Percentiles rank a stretch among this genome's conserved stretches.
These are phyloP conservation scores for Episyrphus balteatus DNA, from an alignment of 1,140 invertebrate genomes.

Conservation along the genomic window DNA sequence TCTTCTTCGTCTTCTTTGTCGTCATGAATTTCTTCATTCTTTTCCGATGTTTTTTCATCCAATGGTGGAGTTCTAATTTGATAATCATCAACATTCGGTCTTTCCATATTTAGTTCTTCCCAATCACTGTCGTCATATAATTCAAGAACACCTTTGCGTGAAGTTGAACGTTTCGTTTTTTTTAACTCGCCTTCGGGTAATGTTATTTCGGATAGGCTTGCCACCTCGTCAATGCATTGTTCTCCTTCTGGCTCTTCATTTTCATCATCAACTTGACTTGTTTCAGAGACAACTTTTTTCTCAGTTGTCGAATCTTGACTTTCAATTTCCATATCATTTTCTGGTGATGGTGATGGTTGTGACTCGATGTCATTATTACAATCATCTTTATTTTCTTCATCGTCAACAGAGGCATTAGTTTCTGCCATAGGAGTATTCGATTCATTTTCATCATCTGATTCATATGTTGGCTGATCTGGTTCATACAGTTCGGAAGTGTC, in stretches of 20 bases:
- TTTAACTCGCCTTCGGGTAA: slow-evolving; percentile 8
- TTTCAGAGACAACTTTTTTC: background rate
- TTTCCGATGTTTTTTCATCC: background rate
- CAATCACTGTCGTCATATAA: slow-evolving; percentile 37
- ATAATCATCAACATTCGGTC: slow-evolving; percentile 17
- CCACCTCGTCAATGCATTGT: background rate
- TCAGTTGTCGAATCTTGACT: too few species aligned
- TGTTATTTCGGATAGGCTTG: slow-evolving; percentile 12
- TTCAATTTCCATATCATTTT: background rate
- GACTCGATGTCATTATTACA: background rate
- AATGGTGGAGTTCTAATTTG: background rate
- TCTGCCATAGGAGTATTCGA: background rate
- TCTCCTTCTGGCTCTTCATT: background rate
- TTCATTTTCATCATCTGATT: slow-evolving; percentile 13
- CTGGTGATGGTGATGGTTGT: background rate
- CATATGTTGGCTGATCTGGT: slow-evolving; percentile 30
- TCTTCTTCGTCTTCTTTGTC: slow-evolving; percentile 6
- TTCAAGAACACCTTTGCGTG: slow-evolving; percentile 27
- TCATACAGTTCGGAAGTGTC: slow-evolving; percentile 22
- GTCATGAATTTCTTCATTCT: slow-evolving; percentile 5
- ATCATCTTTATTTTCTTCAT: slow-evolving; percentile 1
- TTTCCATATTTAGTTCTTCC: slow-evolving; percentile 33
- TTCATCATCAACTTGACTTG: slow-evolving; percentile 3
- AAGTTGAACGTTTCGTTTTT: background rate
- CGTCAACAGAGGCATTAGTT: background rate